Percentiles rank a stretch among this genome's conserved stretches.
Evolutionary conservation across 2,888 invertebrate species (phyloP).

Genomic region (Odontocolon sp.): DNA sequence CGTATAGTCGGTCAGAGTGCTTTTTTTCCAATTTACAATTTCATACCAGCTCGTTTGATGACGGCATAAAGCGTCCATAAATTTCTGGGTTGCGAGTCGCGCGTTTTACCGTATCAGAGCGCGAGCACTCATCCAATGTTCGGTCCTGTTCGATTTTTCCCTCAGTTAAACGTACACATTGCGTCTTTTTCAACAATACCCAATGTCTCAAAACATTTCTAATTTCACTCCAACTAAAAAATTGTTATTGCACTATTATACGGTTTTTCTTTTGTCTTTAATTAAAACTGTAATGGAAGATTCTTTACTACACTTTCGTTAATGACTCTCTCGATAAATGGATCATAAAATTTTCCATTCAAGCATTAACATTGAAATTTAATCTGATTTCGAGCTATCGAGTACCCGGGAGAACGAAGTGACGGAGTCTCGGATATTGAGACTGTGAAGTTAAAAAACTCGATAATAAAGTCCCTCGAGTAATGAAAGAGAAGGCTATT

Average conservation of each 20-base stretch:
- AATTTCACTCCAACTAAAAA: neutral
- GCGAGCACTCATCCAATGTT: slow-evolving; percentile 5
- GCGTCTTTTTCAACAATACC: neutral
- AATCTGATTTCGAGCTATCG: slow-evolving; percentile 20
- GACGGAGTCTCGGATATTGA: slow-evolving; percentile 17
- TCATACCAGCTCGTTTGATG: slow-evolving; percentile 63
- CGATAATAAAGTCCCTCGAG: slow-evolving; percentile 19
- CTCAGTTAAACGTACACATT: neutral
- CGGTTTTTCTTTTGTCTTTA: slow-evolving; percentile 5
- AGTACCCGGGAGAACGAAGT: neutral
- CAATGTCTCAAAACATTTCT: slow-evolving; percentile 1
- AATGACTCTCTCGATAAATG: slow-evolving; percentile 25
- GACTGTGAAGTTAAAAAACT: neutral
- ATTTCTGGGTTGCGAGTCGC: slow-evolving; percentile 46
- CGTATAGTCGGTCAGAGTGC: slow-evolving; percentile 41
- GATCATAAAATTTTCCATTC: slow-evolving; percentile 24
- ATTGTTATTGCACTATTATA: slow-evolving; percentile 28
- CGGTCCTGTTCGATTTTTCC: slow-evolving; percentile 33
- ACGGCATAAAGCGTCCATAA: slow-evolving; percentile 64
- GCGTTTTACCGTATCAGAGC: slow-evolving; percentile 6
- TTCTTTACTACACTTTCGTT: neutral
- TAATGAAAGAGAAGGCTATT: neutral
- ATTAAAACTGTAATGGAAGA: slow-evolving; percentile 39
- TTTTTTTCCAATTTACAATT: slow-evolving; percentile 67
- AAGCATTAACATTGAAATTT: slow-evolving; percentile 25